These are phyloP conservation scores for Pelobates cultripes DNA, from an alignment of 2,797 vertebrate genomes.

Conservation along the genomic window DNA sequence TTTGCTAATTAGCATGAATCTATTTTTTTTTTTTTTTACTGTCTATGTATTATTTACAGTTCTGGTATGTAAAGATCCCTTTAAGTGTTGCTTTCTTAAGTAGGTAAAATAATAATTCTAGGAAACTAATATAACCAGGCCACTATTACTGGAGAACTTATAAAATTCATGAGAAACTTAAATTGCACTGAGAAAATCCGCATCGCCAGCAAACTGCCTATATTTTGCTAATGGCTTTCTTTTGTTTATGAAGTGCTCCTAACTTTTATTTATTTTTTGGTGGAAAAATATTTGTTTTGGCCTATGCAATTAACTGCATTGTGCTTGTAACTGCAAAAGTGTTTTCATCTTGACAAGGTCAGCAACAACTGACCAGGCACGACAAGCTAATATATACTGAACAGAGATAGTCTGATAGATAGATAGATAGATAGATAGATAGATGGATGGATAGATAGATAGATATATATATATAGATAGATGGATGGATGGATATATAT, in stretches of 20 bases:
- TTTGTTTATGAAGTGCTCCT: conserved; percentile 23
- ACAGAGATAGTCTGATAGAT: no score
- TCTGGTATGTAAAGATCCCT: neutral
- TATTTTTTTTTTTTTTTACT: neutral
- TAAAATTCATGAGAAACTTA: conserved; percentile 20
- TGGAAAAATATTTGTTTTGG: conserved; percentile 47
- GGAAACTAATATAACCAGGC: no score
- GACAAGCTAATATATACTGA: neutral
- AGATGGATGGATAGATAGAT: no score
- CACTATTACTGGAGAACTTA: neutral
- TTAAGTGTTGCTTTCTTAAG: neutral
- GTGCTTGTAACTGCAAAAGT: conserved; percentile 9
- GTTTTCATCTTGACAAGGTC: conserved; percentile 4
- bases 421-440: no score
- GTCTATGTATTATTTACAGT: neutral
- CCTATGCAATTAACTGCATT: conserved; percentile 32
- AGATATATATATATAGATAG: no score
- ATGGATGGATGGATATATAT: no score
- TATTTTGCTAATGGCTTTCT: conserved; percentile 23
- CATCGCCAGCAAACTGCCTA: conserved; percentile 19
- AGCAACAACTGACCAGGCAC: neutral
- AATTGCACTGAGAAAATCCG: no score
- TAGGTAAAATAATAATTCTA: neutral
- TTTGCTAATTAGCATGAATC: no score
- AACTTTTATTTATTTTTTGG: conserved; percentile 36